phyloP scores from a whole-genome alignment of 1,140 invertebrate genomes.

The Calosoma granatense region DNA sequence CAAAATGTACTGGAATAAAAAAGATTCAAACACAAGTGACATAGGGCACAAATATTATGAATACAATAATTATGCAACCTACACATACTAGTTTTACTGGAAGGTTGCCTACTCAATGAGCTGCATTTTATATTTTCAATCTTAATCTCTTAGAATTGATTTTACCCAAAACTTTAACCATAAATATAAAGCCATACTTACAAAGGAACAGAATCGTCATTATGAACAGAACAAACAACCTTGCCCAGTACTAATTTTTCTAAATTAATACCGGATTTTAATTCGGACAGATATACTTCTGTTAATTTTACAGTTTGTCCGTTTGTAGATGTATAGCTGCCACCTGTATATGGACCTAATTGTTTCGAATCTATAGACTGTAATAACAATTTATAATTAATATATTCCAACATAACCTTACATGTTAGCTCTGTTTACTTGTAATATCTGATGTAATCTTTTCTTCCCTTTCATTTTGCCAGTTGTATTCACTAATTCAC shows the following conservation, averaged over 20 bases:
- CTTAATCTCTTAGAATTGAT: no score
- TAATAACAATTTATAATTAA: slow-evolving; percentile 12
- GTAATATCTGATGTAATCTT: slow-evolving; percentile 53
- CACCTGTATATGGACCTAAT: slow-evolving; percentile 50
- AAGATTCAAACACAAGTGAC: slow-evolving; percentile 10
- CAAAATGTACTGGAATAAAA: slow-evolving; percentile 63
- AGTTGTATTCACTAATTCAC: slow-evolving; percentile 50
- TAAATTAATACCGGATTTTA: slow-evolving; percentile 48
- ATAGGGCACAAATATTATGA: not conserved
- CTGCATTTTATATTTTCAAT: no score
- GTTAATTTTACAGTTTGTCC: slow-evolving; percentile 44
- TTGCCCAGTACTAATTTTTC: slow-evolving; percentile 64
- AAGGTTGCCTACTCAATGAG: no score
- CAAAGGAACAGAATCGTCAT: slow-evolving; percentile 68
- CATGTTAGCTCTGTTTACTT: slow-evolving; percentile 33
- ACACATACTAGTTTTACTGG: no score
- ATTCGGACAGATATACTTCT: slow-evolving; percentile 37
- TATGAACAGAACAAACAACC: slow-evolving; percentile 70
- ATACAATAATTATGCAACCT: no score
- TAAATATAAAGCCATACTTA: no score
- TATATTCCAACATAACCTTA: slow-evolving; percentile 14
- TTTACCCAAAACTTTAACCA: no score
- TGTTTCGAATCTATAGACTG: slow-evolving; percentile 45
- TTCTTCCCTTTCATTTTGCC: slow-evolving; percentile 71
- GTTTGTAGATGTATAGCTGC: slow-evolving; percentile 41